phyloP scores from a whole-genome alignment of 2,797 vertebrate genomes.

The Enteromius paludinosus region DNA sequence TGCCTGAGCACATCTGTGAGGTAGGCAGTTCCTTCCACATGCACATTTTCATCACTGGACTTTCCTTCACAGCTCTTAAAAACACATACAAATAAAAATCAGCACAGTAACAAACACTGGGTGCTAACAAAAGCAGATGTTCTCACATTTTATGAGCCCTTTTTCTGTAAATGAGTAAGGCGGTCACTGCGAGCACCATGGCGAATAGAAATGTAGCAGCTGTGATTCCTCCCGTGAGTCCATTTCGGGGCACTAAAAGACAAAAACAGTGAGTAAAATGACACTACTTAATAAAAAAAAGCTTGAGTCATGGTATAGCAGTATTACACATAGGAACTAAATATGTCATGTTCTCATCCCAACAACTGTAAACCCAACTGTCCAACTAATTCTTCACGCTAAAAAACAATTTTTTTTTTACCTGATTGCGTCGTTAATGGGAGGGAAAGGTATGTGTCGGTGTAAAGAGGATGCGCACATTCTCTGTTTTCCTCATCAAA shows the following conservation, averaged over 20 bases:
- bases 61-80: conserved; percentile 85
- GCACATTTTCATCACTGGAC: conserved; percentile 86
- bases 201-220: conserved; percentile 91
- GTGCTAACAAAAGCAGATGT: neutral
- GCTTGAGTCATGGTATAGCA: neutral
- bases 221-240: conserved; percentile 91
- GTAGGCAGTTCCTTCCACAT: conserved; percentile 87
- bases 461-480: conserved; percentile 83
- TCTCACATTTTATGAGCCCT: conserved; percentile 88
- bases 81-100: conserved; percentile 42
- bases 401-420: conserved; percentile 63
- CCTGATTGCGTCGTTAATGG: conserved; percentile 89
- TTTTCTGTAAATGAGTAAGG: conserved; percentile 89
- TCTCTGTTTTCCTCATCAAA: conserved; percentile 85
- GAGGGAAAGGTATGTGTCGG: conserved; percentile 90
- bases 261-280: neutral
- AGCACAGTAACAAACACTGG: neutral
- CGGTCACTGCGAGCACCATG: conserved; percentile 85
- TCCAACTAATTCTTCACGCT: neutral
- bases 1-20: conserved; percentile 87
- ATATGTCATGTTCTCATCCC: neutral
- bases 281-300: neutral
- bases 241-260: conserved; percentile 85
- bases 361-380: neutral
- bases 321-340: neutral